These are phyloP conservation scores for Polypterus bichir DNA, from an alignment of 2,113 vertebrate genomes.

Conservation along the genomic window DNA sequence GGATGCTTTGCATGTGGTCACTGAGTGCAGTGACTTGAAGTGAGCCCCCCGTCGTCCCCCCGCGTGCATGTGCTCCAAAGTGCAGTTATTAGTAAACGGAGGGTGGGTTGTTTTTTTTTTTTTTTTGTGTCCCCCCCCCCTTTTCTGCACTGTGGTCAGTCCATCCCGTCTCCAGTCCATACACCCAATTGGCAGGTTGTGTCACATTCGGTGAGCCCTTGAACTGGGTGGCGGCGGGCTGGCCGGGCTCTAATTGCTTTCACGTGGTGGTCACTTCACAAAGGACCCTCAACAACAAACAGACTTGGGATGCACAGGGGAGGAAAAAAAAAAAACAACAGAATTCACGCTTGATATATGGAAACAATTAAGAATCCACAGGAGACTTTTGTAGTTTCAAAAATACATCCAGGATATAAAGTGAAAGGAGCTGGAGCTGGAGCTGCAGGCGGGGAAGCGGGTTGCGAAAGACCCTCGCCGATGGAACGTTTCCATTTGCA, in stretches of 20 bases:
- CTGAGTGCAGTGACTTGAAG: no score
- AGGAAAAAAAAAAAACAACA: conserved; percentile 40
- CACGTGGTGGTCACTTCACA: conserved; percentile 92
- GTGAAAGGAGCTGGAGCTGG: conserved; percentile 11
- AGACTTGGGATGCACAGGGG: conserved; percentile 49
- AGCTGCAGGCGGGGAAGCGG: conserved; percentile 31
- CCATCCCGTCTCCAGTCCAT: no score
- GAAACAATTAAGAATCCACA: conserved; percentile 71
- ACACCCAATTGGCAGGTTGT: no score
- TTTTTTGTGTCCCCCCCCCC: no score
- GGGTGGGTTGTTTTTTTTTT: no score
- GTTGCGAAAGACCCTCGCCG: conserved; percentile 4
- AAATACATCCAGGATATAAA: conserved; percentile 55
- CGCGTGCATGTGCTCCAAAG: no score
- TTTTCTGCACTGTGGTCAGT: no score
- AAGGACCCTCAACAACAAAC: conserved; percentile 67
- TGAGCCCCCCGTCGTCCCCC: no score
- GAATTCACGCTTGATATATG: conserved; percentile 62
- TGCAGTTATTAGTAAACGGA: no score
- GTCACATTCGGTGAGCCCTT: no score
- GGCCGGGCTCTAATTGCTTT: conserved; percentile 94
- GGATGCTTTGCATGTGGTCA: no score
- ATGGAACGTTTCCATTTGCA: conserved; percentile 54
- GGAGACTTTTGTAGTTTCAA: conserved; percentile 58
- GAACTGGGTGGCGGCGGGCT: conserved; percentile 85